Conservation (phyloP, 1,140 invertebrate species). For the Gonatopus flavifemur region DNA sequence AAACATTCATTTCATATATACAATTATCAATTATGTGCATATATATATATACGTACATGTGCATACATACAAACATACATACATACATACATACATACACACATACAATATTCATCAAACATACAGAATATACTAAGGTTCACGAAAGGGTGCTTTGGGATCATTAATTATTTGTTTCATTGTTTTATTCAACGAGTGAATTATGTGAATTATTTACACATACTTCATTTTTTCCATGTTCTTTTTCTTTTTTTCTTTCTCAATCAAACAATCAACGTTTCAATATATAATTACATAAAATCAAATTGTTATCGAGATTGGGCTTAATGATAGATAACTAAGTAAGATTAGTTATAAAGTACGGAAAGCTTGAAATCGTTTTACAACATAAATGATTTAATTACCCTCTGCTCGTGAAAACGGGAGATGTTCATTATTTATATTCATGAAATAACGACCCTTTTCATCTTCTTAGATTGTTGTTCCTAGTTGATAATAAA, state of each 20-base stretch:
- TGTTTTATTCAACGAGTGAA: slow-evolving; percentile 40
- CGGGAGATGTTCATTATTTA: too few relatives aligned
- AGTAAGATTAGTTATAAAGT: slow-evolving; percentile 27
- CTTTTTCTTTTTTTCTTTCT: too few relatives aligned
- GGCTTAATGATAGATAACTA: slow-evolving; percentile 35
- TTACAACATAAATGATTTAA: too few relatives aligned
- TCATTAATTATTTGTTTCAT: slow-evolving; percentile 34
- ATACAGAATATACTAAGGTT: slow-evolving; percentile 29
- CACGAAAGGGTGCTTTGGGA: slow-evolving; percentile 35
- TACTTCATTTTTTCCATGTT: too few relatives aligned
- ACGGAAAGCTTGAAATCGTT: slow-evolving; percentile 24
- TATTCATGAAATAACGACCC: too few relatives aligned
- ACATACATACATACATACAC: slow-evolving; percentile 11
- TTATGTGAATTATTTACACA: slow-evolving; percentile 38
- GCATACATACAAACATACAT: slow-evolving; percentile 4
- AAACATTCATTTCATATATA: too few relatives aligned
- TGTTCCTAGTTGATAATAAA: slow-evolving; percentile 31
- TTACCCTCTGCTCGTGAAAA: too few relatives aligned
- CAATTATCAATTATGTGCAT: slow-evolving; percentile 4
- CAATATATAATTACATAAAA: slow-evolving; percentile 34
- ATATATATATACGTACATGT: neutral
- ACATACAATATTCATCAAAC: slow-evolving; percentile 12
- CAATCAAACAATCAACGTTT: slow-evolving; percentile 33
- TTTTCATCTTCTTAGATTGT: too few relatives aligned
- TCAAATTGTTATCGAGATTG: slow-evolving; percentile 27